phyloP scores from a whole-genome alignment of 2,797 vertebrate genomes.

The Denticeps clupeoides region DNA sequence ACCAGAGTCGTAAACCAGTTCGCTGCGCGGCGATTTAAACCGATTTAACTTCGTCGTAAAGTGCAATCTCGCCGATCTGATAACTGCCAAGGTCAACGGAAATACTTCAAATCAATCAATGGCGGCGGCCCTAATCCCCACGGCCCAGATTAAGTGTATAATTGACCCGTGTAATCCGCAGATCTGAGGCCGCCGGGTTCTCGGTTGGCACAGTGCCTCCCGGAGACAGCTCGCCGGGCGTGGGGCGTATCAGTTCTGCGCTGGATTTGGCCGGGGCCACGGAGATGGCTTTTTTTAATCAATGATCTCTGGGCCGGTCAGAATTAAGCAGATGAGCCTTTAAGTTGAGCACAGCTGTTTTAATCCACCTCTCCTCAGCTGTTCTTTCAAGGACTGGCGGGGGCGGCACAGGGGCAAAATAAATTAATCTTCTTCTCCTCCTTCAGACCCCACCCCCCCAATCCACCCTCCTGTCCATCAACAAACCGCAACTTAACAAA shows the following conservation, averaged over 20 bases:
- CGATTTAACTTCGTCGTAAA: conserved; percentile 70
- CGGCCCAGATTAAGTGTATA: conserved; percentile 97
- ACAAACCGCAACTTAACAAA: conserved; percentile 43
- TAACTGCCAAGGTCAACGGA: conserved; percentile 92
- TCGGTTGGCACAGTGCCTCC: conserved; percentile 48
- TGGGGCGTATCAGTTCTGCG: conserved; percentile 53
- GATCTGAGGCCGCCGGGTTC: conserved; percentile 63
- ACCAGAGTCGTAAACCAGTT: conserved; percentile 25
- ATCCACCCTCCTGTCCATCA: conserved; percentile 36
- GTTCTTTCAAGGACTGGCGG: conserved; percentile 76
- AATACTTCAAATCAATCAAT: conserved; percentile 90
- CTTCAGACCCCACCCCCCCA: conserved; percentile 19
- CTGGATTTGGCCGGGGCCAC: conserved; percentile 78
- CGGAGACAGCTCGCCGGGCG: conserved; percentile 42
- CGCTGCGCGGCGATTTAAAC: conserved; percentile 64
- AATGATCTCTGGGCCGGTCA: conserved; percentile 72
- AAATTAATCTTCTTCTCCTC: conserved; percentile 63
- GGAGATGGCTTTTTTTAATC: conserved; percentile 96
- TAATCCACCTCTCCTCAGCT: conserved; percentile 85
- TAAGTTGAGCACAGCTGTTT: conserved; percentile 88
- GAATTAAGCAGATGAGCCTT: conserved; percentile 78
- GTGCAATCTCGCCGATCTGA: conserved; percentile 79
- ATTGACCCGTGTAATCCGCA: conserved; percentile 95
- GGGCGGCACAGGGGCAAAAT: conserved; percentile 39
- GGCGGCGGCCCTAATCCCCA: conserved; percentile 76